phyloP scores from a whole-genome alignment of 2,113 vertebrate genomes.

The Cyanistes caeruleus region DNA sequence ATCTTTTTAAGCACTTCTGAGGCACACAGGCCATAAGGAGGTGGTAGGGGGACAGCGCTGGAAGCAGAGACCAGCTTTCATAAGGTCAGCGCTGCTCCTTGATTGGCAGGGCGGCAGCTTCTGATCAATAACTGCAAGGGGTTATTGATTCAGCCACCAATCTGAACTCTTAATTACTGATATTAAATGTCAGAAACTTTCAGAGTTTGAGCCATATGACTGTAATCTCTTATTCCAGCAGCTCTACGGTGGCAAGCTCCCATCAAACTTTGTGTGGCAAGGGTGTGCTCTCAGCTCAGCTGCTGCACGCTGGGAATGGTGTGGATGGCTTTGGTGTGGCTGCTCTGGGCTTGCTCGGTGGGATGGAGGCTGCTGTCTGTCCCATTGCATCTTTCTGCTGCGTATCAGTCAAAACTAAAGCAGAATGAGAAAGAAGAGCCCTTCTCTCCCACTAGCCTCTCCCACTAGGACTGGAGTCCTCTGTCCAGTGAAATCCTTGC shows the following conservation, averaged over 20 bases:
- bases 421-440: background rate
- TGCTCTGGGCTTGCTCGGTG: background rate
- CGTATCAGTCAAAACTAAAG: background rate
- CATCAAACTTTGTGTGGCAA: background rate
- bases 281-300: background rate
- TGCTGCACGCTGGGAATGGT: background rate
- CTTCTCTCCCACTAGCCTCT: background rate
- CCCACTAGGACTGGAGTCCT: background rate
- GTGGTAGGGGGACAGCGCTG: background rate
- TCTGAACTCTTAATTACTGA: constrained; percentile 70
- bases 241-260: background rate
- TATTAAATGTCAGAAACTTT: constrained; percentile 74
- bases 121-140: constrained; percentile 62
- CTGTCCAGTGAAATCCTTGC: background rate
- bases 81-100: background rate
- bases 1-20: background rate
- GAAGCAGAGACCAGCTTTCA: background rate
- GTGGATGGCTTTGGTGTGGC: background rate
- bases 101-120: constrained; percentile 37
- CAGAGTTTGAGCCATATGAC: background rate
- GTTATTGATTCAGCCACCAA: constrained; percentile 66
- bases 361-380: background rate
- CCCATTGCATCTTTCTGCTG: background rate
- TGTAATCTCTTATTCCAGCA: constrained; percentile 26
- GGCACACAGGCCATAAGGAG: background rate